A percentile compares a stretch with the other conserved stretches of the same genome.
These are phyloP conservation scores for Enteromius argenteus DNA, from an alignment of 2,797 vertebrate genomes.

Conservation along the genomic window DNA sequence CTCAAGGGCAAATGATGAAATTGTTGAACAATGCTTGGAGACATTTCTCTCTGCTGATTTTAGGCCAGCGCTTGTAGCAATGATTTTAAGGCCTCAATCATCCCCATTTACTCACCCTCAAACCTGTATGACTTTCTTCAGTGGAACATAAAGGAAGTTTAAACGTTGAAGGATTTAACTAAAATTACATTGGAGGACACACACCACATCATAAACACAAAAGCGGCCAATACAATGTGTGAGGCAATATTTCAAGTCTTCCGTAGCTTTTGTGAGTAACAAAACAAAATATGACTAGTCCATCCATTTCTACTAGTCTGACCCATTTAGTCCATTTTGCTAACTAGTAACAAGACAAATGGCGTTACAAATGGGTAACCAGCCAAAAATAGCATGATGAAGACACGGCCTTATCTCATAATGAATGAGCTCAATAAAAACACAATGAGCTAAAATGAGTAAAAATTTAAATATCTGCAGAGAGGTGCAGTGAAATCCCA, in stretches of 20 bases:
- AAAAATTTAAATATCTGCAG: neutral
- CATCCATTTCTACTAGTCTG: too few species aligned
- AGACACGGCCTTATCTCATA: neutral
- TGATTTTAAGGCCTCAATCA: neutral
- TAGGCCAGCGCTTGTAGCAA: neutral
- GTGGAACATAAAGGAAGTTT: neutral
- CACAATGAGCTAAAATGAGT: neutral
- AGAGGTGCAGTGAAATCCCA: neutral
- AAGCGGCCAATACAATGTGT: too few species aligned
- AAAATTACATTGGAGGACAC: neutral
- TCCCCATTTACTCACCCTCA: neutral
- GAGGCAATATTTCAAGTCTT: too few species aligned
- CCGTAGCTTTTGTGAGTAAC: too few species aligned
- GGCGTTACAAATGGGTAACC: too few species aligned
- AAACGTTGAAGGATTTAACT: neutral
- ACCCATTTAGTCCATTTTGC: too few species aligned
- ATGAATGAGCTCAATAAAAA: neutral
- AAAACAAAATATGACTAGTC: too few species aligned
- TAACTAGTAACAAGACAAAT: too few species aligned
- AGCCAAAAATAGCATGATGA: too few species aligned
- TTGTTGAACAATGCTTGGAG: neutral
- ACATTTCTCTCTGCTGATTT: neutral
- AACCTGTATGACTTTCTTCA: neutral
- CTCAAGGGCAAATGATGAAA: constrained; percentile 10
- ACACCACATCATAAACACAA: too few species aligned